These are phyloP conservation scores for Thalassoma bifasciatum DNA, from an alignment of 2,113 vertebrate species.

Conservation along the genomic window DNA sequence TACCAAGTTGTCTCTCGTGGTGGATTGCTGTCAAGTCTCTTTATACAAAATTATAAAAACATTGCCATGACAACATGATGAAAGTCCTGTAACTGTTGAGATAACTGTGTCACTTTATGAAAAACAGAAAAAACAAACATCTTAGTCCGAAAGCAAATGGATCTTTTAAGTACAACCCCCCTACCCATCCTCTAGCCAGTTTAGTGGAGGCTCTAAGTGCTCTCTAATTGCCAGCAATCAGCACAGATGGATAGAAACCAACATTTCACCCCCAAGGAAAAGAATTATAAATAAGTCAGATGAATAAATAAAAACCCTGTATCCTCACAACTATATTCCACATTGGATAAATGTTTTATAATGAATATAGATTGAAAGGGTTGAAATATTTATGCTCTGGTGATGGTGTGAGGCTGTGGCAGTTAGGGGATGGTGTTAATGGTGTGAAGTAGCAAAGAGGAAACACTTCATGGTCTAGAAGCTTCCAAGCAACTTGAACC, in stretches of 20 bases:
- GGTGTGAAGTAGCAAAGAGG: conserved; percentile 71
- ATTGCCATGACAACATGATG: no score
- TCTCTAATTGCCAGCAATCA: conserved; percentile 84
- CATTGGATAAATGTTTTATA: conserved; percentile 81
- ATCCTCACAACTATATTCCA: conserved; percentile 75
- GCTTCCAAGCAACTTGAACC: conserved; percentile 38
- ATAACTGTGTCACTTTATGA: neutral
- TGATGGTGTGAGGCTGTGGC: conserved; percentile 54
- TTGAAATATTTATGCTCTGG: conserved; percentile 85
- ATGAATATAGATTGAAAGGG: conserved; percentile 85
- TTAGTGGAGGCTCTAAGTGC: conserved; percentile 79
- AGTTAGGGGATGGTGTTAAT: conserved; percentile 51
- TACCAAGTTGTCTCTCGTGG: no score
- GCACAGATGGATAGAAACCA: conserved; percentile 77
- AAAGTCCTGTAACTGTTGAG: no score
- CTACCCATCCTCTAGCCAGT: conserved; percentile 58
- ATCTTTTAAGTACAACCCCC: conserved; percentile 70
- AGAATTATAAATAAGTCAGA: conserved; percentile 86
- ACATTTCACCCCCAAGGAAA: conserved; percentile 76
- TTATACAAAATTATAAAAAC: no score
- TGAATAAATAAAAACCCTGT: conserved; percentile 84
- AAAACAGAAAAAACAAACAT: conserved; percentile 61
- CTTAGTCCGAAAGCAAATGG: conserved; percentile 59
- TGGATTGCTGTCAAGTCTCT: no score
- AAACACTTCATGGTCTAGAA: conserved; percentile 65